Base-by-base conservation (phyloP, 2,888 invertebrate species). In the Drosophila mettleri region DNA sequence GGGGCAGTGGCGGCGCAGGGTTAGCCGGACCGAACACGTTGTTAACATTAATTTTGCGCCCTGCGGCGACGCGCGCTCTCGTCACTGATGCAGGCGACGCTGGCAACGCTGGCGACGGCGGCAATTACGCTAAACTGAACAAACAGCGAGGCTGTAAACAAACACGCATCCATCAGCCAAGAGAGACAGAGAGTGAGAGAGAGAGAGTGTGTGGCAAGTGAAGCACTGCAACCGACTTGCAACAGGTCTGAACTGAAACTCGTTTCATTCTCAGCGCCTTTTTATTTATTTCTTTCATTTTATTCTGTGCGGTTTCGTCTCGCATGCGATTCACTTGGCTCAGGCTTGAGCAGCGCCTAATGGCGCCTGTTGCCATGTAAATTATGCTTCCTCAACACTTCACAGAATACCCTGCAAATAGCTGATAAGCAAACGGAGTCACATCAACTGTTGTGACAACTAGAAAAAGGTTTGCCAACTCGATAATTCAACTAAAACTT, bases 321-420 rank as follows among this genome's bases (percentile, higher is more conserved):
- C 70, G 72, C 77, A 75, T 76, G 80, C 74, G 68, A 77, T 71
- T 78, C 71, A 46, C 38, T 64, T 38, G 49, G 57, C 29, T 33
- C 39, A 39, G 59, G 60, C 59, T 33, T 72, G 60, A 69, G 49
- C 72, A 72, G 61, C 69, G 78, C 72, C 74, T 80, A 82, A 86
- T 89, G 90, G 89, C 89, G 90, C 90, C 90, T 90, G 85, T 89
- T 89, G 90, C 88, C 89, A 89, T 90, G 90, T 90, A 90, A 90
- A 88, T 90, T 90, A 84, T 84, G 85, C 74, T 81, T 82, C 86
- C 75, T 75, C 80, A 83, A 86, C 78, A 81, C 88, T 76, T 83
- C 64, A 55, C 53, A 41, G 53, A 7, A 68, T 72, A 76, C 77
- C 58, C 77, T 75, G 51, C 55, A 57, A 22, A 20, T 20, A 16